Base-by-base conservation (phyloP, 2,888 invertebrate genomes). In the Poecilobothrus nobilitatus region DNA sequence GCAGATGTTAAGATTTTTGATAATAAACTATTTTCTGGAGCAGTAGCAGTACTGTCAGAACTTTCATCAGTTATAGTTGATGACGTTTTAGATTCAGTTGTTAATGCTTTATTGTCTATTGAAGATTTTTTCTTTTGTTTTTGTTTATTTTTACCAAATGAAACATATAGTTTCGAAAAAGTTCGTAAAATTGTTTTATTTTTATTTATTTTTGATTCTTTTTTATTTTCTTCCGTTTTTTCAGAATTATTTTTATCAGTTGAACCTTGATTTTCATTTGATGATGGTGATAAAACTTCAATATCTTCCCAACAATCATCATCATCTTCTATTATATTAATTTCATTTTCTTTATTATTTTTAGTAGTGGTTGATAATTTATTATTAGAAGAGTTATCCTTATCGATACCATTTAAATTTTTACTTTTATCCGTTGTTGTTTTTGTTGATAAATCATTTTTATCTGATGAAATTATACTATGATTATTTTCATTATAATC, bases 281-380 rank as follows among this genome's bases (percentile, higher is more conserved):
- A 73, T 2, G 65, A 20, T 41, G 69, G 12, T 64, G 69, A 62
- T n/a, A 70, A 74, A n/a, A 75, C 74, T 71, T 78, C 77, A 69
- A 78, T 76, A 72, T 78, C 77, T 71, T 77, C 77, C 78, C 77
- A 78, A 66, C 76, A 74, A 20, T 76, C 76, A 68, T 77, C 76
- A 63, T 78, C 76, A 33, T 77, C 75, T 41, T 70, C 70, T 5
- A 68, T 69, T 12, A 68, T 65, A 21, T 63, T 41, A 9, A 68
- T 18, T 18, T 53, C 15, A 53, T 53, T 53, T 18, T 53, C 12
- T n/a, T 53, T 15, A 12, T 2, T 6, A 41, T 9, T 12, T 6
- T 1, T 12, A 2, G 9, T 9, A 2, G 9, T 9, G 2, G 41
- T 41, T 9, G 12, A 12, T 18, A 10, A 5, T 18, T 63, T 1